phyloP scores from a whole-genome alignment of 2,113 vertebrate genomes.

The Alouatta palliata region DNA sequence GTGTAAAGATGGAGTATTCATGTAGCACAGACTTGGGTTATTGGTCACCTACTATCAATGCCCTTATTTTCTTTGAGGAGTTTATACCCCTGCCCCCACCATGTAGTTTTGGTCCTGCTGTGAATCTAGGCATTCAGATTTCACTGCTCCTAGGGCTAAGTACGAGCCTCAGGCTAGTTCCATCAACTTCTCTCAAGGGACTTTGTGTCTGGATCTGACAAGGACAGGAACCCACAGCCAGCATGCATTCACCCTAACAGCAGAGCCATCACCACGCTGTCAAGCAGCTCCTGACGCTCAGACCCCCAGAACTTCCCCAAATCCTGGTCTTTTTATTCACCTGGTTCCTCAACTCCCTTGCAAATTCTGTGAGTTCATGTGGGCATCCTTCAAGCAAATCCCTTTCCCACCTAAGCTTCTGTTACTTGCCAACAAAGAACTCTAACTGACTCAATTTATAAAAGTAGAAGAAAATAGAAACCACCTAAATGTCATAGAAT shows the following conservation, averaged over 20 bases:
- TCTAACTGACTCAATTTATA: neutral
- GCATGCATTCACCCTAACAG: too few relatives aligned
- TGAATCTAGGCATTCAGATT: neutral
- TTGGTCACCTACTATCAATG: neutral
- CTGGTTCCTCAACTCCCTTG: neutral
- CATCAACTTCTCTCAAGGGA: neutral
- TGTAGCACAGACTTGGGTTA: neutral
- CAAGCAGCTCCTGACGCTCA: neutral
- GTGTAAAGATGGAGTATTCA: neutral
- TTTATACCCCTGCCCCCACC: neutral
- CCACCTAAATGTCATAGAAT: constrained; percentile 36
- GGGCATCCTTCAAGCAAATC: neutral
- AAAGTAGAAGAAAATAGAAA: neutral
- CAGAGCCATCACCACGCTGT: neutral
- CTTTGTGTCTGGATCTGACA: neutral
- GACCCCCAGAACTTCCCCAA: neutral
- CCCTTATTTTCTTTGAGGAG: neutral
- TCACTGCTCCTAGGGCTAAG: too few relatives aligned
- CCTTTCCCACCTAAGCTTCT: neutral
- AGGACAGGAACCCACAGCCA: neutral
- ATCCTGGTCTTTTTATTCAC: neutral
- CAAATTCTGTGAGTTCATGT: neutral
- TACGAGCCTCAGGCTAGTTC: rapidly evolving
- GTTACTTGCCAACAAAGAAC: neutral
- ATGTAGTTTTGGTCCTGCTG: rapidly evolving